Base-by-base conservation (phyloP, 2,113 vertebrate genomes). In the Eulemur rufifrons region DNA sequence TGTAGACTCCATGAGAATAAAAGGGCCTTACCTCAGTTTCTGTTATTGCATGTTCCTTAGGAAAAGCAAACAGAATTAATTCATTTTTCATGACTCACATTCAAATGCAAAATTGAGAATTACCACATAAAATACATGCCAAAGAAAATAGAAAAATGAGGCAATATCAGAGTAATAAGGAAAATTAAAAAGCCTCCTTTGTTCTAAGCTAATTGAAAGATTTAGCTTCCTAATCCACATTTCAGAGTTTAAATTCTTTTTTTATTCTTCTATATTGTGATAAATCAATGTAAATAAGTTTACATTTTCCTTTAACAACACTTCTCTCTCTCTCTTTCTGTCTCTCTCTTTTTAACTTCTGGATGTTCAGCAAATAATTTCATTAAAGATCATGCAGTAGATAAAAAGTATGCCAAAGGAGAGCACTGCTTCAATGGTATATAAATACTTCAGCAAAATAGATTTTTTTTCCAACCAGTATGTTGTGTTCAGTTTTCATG, bases 11-110 rank as follows among this genome's bases (percentile, higher is more conserved):
- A 59, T 71, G 37, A 76, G 50, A 68, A 63, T n/a, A 14, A 66
- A 69, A 6, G 23, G 10, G 17, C 32, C 59, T 97, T 83, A 97
- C 95, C 83, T 94, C 61, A 37, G 12, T 0, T 8, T 50, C 34
- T 77, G 47, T 45, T 47, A 89, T 39, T 12, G n/a, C 8, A 25
- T 39, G 34, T 27, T 78, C 89, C 97, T 97, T 69, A n/a, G 6
- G 18, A 59, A 92, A 91, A 69, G 37, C 73, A 89, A 81, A 92
- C 7, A 91, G 5, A 63, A 93, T 23, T 84, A 23, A 78, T 32
- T 83, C 39, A 88, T 86, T 89, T 76, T 87, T 95, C 7, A 86
- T 92, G 32, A 76, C 29, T 95, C 76, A 76, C 32, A 69, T 6
- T 80, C 45, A 92, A 77, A 80, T 87, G 2, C 14, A 87, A 95